Evolutionary conservation across 2,797 vertebrate species (phyloP).

Genomic region (Helicolenus hilgendorfi): DNA sequence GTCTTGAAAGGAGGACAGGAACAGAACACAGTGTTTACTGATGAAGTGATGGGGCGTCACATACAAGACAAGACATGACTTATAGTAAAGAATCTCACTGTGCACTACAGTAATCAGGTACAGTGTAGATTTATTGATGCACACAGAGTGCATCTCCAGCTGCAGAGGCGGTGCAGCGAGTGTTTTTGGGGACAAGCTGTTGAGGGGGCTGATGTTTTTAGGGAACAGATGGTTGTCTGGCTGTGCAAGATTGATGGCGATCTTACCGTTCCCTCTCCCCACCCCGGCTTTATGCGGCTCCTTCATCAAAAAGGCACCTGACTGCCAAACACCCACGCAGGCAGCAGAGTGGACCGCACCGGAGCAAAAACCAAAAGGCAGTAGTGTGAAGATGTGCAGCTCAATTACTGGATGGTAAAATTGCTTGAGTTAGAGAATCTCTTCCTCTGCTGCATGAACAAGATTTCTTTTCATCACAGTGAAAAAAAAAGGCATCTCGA

Average conservation of each 20-base stretch:
- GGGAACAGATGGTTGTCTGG: constrained; percentile 66
- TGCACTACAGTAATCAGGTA: constrained; percentile 6
- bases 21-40: neutral
- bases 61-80: constrained; percentile 5
- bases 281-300: constrained; percentile 52
- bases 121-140: neutral
- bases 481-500: neutral
- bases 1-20: neutral
- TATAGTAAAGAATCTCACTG: neutral
- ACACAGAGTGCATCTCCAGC: constrained; percentile 24
- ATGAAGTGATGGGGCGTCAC: neutral
- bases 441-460: constrained; percentile 30
- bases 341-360: constrained; percentile 45
- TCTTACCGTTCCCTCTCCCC: constrained; percentile 2
- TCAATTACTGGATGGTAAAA: constrained; percentile 33
- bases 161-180: constrained; percentile 40
- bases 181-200: constrained; percentile 56
- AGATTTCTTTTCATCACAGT: neutral
- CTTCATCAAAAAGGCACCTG: constrained; percentile 72
- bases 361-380: constrained; percentile 9
- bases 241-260: constrained; percentile 63
- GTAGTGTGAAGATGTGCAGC: constrained; percentile 26
- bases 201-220: constrained; percentile 58
- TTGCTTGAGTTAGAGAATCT: neutral
- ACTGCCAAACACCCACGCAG: constrained; percentile 63